phyloP scores from a whole-genome alignment of 2,888 invertebrate species.

The Tenodera sinensis region DNA sequence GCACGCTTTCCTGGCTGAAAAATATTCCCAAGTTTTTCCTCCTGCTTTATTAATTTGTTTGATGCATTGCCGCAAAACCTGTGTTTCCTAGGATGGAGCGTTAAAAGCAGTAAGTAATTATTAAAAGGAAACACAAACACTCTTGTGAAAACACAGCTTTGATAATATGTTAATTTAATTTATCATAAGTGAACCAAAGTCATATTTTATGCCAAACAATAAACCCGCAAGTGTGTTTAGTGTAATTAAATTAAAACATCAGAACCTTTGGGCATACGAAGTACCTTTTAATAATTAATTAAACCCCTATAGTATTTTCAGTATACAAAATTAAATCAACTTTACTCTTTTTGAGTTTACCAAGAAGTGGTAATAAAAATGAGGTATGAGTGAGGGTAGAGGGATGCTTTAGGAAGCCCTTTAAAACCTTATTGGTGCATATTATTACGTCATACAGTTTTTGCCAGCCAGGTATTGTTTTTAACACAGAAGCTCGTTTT shows the following conservation, averaged over 20 bases:
- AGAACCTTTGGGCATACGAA: neutral
- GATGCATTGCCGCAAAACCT: neutral
- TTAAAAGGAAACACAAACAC: neutral
- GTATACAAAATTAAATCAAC: neutral
- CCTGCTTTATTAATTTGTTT: neutral
- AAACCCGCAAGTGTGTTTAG: neutral
- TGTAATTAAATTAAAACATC: neutral
- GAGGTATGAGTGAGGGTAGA: too few relatives aligned
- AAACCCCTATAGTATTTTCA: neutral
- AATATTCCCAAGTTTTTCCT: neutral
- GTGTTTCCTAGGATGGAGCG: neutral
- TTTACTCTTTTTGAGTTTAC: neutral
- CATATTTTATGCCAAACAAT: neutral
- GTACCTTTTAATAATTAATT: neutral
- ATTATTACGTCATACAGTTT: too few relatives aligned
- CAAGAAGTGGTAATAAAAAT: neutral
- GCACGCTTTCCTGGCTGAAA: neutral
- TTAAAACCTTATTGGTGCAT: too few relatives aligned
- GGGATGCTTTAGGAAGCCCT: too few relatives aligned
- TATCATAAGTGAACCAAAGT: neutral
- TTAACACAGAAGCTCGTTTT: too few relatives aligned
- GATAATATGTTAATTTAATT: neutral
- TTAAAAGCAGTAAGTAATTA: neutral
- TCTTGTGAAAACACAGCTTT: neutral
- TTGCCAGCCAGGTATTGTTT: too few relatives aligned